A percentile compares a stretch with the other conserved stretches of the same genome.
Evolutionary conservation across 2,113 vertebrate genomes (phyloP).

Genomic region (Pygoscelis adeliae): DNA sequence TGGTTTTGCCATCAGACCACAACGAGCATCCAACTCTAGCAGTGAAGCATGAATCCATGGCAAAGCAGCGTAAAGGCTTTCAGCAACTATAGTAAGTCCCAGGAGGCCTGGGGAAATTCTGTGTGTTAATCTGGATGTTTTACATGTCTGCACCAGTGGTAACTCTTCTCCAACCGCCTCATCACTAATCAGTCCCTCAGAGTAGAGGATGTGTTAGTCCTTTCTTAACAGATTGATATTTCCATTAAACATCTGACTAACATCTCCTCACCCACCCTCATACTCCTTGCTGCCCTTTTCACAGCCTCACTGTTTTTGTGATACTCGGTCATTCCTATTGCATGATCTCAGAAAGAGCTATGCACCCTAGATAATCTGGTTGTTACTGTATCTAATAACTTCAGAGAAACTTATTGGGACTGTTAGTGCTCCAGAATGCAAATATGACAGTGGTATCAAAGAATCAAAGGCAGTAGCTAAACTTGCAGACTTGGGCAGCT

Average conservation of each 20-base stretch:
- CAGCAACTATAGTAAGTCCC: neutral
- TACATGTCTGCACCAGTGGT: neutral
- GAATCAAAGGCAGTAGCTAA: neutral
- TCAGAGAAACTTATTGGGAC: neutral
- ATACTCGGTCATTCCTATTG: neutral
- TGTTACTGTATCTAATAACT: neutral
- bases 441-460: neutral
- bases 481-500: neutral
- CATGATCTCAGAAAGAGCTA: neutral
- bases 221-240: neutral
- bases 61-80: neutral
- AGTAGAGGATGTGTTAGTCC: neutral
- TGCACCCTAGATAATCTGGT: neutral
- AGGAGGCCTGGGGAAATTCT: neutral
- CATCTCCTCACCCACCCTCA: neutral
- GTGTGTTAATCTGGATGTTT: neutral
- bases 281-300: neutral
- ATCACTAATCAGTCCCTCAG: neutral
- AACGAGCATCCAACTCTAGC: fast-evolving
- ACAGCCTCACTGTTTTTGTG: neutral
- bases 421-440: neutral
- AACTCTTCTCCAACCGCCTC: neutral
- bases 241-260: neutral
- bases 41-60: neutral
- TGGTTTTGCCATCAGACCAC: neutral